Base-by-base conservation (phyloP, 2,113 vertebrate genomes). In the Amblyopsis rosae region DNA sequence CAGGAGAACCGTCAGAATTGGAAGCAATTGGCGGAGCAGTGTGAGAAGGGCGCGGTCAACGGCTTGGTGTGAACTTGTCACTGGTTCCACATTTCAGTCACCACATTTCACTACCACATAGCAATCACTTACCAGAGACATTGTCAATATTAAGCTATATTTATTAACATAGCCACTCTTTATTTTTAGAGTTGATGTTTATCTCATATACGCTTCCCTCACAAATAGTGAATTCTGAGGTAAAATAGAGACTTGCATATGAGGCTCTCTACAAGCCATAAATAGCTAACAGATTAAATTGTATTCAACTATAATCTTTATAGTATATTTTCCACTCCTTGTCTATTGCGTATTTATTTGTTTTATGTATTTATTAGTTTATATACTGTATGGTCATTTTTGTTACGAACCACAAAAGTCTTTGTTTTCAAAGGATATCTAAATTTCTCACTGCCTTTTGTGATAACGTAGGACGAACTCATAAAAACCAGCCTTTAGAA, bases 1-100 rank as follows among this genome's bases (percentile, higher is more conserved):
- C 94, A 91, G 70, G 94, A 90, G 65, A 99, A 99, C 87, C 92
- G 95, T 67, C 94, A 96, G 81, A 94, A 95, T 62, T 99, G 98
- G 98, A 95, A 97, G 83, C 82, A 86, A 17, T 87, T 99, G 32
- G 94, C 96, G 0, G 94, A 98, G 69, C 95, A 98, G 70, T 94
- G 94, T 1, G 95, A 98, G 81, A 93, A 94, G 81, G 91, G 62
- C 3, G 70, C 92, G 72, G 70, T 94, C 6, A 97, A 96, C 0
- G 94, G 94, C 72, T 91, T 91, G 58, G 91, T 86, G 77, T 91
- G 87, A 91, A 86, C 86, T 73, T 61, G 86, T 66, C 15, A 16
- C 33, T 19, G 77, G 15, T 62, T 17, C 13, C 26, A 59, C 11
- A 32, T 9, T 11, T 72, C 59, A 67, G 62, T 68, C 45, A 51